Evolutionary conservation across 2,888 invertebrate genomes (phyloP), one percentile per base, ranked within the genome.

Genomic region (Prosopocoilus inquinatus): DNA sequence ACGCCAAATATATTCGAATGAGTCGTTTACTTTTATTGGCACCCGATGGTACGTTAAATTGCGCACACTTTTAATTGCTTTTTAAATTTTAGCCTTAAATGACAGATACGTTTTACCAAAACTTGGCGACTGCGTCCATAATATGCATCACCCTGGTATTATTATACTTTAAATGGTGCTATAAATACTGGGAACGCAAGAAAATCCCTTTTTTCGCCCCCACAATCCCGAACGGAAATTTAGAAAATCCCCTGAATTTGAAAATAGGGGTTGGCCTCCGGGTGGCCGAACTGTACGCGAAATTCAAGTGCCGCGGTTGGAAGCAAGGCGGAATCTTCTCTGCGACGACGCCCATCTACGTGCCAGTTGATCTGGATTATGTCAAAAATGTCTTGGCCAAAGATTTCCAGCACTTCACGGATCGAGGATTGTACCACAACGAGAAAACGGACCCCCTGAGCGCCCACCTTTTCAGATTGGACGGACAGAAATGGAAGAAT

Each of bases 401-500:
- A n/a, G 50, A 50, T 16, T 50, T 50, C 15, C 45, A 44, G 35
- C 39, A 50, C n/a, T 50, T 50, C 45, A 44, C 44, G 3, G 34
- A 44, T 9, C 32, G 43, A 4, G 50, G 50, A 3, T n/a, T 44
- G 3, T 35, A 35, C 34, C 20, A 44, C 12, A 44, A 51, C 12
- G 51, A 51, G 28, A 45, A 36, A 13, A 34, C 16, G 4, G 84
- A 86, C 68, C 82, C 81, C 0, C 58, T 85, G 15, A 79, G 82
- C 0, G 80, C 77, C 0, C 81, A 82, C 66, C 68, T 87, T 1
- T 84, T 86, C 62, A 75, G 80, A 58, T 66, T 81, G 36, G 76
- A 76, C 36, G 83, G 81, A 0, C 72, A 79, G 8, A 74, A 78
- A 11, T 89, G 89, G 88, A 84, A 80, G 64, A 38, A 12, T n/a